Evolutionary conservation across 2,113 vertebrate species (phyloP), one percentile per base, ranked within the genome.

Genomic region (Ranitomeya variabilis): DNA sequence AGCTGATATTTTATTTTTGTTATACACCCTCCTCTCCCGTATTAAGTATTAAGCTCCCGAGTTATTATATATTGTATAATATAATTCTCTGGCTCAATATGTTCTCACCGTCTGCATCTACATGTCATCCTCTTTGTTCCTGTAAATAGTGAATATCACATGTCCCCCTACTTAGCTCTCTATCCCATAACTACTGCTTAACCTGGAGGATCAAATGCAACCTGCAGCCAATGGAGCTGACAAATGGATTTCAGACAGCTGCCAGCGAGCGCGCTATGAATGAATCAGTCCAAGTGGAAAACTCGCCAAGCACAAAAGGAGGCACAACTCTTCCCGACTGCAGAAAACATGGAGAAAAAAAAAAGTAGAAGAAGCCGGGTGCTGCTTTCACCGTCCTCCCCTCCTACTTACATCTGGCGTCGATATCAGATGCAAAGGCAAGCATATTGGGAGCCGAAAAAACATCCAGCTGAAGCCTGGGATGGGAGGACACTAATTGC

Each of bases 161-260:
- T 88, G 87, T 83, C 80, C 62, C 37, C 26, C 26, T 73, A 80
- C 67, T 88, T 88, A 88, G 80, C 80, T 82, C 80, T 67, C 86
- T 62, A 80, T 87, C 86, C 86, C 23, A 82, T 87, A 81, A 78
- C 79, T 59, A 87, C 55, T 81, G 79, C 86, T 88, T 82, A 82
- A 88, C 86, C 78, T 76, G 79, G 37, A 88, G 86, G 86, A 88
- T 88, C 86, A 88, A 88, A 88, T 83, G 51, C 13, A 82, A 88
- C 79, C 67, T 60, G 79, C 79, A 83, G 86, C 74, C 86, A 88
- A 82, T 81, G 86, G 60, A 83, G 54, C 86, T 51, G 80, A 60
- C 26, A 82, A 71, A 82, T 82, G 64, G 66, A 82, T 74, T 45
- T 31, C 31, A 45, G 78, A 82, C 86, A 88, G 86, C 66, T 88